Base-by-base conservation (phyloP, 2,113 vertebrate genomes). In the Lamprologus lemairii region DNA sequence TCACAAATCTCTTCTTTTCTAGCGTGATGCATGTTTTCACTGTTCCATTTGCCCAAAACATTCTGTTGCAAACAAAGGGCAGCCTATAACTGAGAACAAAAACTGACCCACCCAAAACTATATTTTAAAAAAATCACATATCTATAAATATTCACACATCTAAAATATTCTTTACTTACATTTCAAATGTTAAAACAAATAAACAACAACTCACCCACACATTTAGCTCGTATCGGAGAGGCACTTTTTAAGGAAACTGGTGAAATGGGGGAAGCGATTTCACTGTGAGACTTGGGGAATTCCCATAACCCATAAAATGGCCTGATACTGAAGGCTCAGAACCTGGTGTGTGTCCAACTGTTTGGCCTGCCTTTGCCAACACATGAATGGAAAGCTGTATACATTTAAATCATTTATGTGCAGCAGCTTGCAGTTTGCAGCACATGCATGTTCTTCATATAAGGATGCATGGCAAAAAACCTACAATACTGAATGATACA, bases 161-260 rank as follows among this genome's bases (percentile, higher is more conserved):
- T 2, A 75, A 81, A 35, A 78, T 19, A 7, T 35, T 87, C 12
- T 45, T 4, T 84, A 23, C 26, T 57, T 88, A 75, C 37, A 55
- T 85, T 7, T 89, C 23, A 86, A 87, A 87, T 73, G 65, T 90
- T 91, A 88, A 90, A 92, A 86, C 60, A 89, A 90, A 94, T 82
- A 94, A 93, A 91, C 86, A 92, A 89, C 81, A 92, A 96, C 96
- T 96, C 92, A 97, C 96, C 95, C 95, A 95, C 91, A 95, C 93
- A 94, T 92, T 92, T 81, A 80, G 91, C 92, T 93, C 88, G 83
- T 95, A 83, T 94, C 94, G 81, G 90, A 94, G 91, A 95, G 79
- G 92, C 88, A 86, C 93, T 95, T 97, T 96, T 95, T 95, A 96
- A 96, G 96, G 93, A 96, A 96, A 96, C 94, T 95, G 89, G 91